A percentile compares a stretch with the other conserved stretches of the same genome.
Conservation (phyloP, 2,797 vertebrate genomes). For the Sebastes paucispinis region DNA sequence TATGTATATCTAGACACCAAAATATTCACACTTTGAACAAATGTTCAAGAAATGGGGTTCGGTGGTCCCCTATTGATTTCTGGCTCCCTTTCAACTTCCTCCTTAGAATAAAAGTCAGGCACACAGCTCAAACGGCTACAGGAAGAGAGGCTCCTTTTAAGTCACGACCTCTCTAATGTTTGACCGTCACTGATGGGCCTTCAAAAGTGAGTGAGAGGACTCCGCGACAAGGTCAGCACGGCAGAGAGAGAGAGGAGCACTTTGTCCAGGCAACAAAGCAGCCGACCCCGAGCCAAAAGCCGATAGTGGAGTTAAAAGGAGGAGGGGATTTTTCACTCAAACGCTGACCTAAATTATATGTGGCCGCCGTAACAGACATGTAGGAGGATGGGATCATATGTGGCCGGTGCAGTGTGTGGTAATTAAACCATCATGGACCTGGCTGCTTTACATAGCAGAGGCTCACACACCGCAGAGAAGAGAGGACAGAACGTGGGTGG, state of each 20-base stretch:
- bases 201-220: conserved; percentile 46
- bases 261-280: conserved; percentile 55
- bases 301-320: conserved; percentile 25
- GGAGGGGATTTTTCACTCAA: conserved; percentile 12
- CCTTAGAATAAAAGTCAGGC: conserved; percentile 26
- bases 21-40: conserved; percentile 5
- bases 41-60: neutral
- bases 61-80: conserved; percentile 32
- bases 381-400: neutral
- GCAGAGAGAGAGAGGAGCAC: conserved; percentile 39
- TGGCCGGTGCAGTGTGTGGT: neutral
- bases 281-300: conserved; percentile 18
- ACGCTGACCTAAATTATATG: conserved; percentile 7
- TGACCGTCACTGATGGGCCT: conserved; percentile 54
- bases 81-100: conserved; percentile 14
- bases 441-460: neutral
- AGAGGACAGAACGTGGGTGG: neutral
- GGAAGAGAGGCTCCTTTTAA: conserved; percentile 31
- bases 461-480: neutral
- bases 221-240: conserved; percentile 62
- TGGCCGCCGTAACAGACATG: neutral
- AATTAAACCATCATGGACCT: neutral
- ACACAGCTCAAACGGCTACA: neutral
- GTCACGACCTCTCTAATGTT: conserved; percentile 52
- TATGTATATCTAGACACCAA: neutral